Conservation (phyloP, 2,797 vertebrate genomes). For the Poecile montanus region DNA sequence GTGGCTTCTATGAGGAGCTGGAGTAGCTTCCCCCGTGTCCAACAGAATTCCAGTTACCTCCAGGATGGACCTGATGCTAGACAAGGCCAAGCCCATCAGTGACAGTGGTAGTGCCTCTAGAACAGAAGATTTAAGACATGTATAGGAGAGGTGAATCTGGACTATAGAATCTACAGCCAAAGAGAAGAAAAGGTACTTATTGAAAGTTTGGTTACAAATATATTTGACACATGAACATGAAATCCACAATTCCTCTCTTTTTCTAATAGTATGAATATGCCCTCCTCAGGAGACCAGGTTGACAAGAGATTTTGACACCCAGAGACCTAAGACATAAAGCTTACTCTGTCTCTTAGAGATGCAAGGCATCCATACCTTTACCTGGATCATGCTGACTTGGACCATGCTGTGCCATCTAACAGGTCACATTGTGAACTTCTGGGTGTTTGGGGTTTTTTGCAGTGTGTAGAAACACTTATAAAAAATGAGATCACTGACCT, state of each 20-base stretch:
- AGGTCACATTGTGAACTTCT: neutral
- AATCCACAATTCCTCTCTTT: neutral
- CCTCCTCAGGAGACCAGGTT: neutral
- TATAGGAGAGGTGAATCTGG: neutral
- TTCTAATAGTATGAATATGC: neutral
- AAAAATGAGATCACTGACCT: neutral
- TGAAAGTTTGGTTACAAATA: neutral
- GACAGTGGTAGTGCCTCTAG: neutral
- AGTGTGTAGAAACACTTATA: neutral
- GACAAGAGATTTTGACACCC: neutral
- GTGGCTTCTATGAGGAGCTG: neutral
- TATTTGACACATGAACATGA: neutral
- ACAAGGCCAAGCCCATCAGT: neutral
- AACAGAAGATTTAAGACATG: neutral
- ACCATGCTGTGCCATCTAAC: neutral
- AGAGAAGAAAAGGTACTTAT: neutral
- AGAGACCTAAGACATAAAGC: neutral
- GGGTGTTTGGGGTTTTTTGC: fast-evolving
- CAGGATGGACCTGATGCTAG: neutral
- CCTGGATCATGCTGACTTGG: neutral
- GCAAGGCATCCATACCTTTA: neutral
- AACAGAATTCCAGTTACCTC: neutral
- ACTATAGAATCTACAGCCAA: neutral
- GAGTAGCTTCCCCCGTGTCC: neutral
- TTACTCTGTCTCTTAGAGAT: neutral